Base-by-base conservation (phyloP, 2,113 vertebrate species). In the Marmota flaviventris region DNA sequence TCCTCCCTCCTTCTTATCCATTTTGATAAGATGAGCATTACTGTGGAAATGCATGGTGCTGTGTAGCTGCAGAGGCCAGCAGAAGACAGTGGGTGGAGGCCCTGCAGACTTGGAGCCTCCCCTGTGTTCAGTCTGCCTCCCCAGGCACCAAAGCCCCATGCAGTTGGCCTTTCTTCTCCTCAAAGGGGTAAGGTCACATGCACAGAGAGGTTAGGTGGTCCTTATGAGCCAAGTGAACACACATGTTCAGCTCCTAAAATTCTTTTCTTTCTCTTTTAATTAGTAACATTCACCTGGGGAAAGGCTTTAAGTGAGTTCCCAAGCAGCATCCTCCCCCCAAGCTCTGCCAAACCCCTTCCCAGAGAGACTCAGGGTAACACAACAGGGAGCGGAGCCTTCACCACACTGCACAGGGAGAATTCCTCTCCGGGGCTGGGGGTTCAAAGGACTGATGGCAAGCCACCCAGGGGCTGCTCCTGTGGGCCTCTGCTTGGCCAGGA, bases 301-400 rank as follows among this genome's bases (percentile, higher is more conserved):
- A 87, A 92, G 29, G 27, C 39, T 58, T 79, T 85, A 37, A 72
- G 39, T 69, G 87, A 45, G 27, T 37, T 84, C 72, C 25, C 24
- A 24, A 16, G n/a, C 85, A 96, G 69, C 85, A 56, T 13, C 75
- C 83, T 92, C 39, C 78, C 61, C 48, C 27, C 5, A 51, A 16
- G 51, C 56, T 69, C 37, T 69, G 61, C 6, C 89, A 79, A 89
- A 82, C 18, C 58, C 39, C 32, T 76, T 76, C 16, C 13, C 48
- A 91, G 90, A 82, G 34, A 92, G 37, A 78, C 48, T 29, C 5
- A 45, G 29, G 86, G 82, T 48, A 90, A 85, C 42, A 58, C 27
- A 45, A 8, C 24, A 8, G 39, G 34, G 56, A n/a, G 45, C 42
- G 63, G 29, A 70, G 13, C 69, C 70, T 72, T 91, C 12, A 24